Evolutionary conservation across 2,797 vertebrate genomes (phyloP).

Genomic region (Sebastes trivittatus): DNA sequence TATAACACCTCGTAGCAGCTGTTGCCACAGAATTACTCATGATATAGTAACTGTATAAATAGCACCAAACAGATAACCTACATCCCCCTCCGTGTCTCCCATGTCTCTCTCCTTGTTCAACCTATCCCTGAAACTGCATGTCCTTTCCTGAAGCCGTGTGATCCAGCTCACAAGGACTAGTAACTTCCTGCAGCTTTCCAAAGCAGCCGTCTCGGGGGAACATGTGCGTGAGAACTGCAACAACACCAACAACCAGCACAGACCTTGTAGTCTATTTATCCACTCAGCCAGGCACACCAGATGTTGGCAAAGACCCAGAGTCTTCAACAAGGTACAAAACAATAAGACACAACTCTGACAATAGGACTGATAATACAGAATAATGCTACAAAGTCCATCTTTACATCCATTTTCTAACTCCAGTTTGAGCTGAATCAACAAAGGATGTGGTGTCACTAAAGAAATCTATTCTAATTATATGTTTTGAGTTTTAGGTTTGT

Average conservation of each 20-base stretch:
- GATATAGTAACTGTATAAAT: not conserved
- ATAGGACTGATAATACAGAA: not conserved
- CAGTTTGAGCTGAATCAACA: not conserved
- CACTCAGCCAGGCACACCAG: slow-evolving; percentile 30
- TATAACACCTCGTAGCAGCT: not conserved
- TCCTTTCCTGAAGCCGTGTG: slow-evolving; percentile 33
- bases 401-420: not conserved
- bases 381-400: not conserved
- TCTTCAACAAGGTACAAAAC: not conserved
- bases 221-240: slow-evolving; percentile 46
- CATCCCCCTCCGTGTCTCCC: slow-evolving; percentile 20
- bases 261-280: slow-evolving; percentile 39
- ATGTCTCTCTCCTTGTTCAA: slow-evolving; percentile 17
- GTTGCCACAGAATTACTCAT: not conserved
- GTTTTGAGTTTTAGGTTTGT: not conserved
- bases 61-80: slow-evolving; percentile 12
- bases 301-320: slow-evolving; percentile 24
- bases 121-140: slow-evolving; percentile 33
- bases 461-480: not conserved
- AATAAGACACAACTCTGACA: not conserved
- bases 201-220: slow-evolving; percentile 63
- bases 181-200: slow-evolving; percentile 62
- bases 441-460: not conserved
- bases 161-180: slow-evolving; percentile 14
- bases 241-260: slow-evolving; percentile 52